phyloP scores from a whole-genome alignment of 2,888 invertebrate genomes.

The Andrena fulva region DNA sequence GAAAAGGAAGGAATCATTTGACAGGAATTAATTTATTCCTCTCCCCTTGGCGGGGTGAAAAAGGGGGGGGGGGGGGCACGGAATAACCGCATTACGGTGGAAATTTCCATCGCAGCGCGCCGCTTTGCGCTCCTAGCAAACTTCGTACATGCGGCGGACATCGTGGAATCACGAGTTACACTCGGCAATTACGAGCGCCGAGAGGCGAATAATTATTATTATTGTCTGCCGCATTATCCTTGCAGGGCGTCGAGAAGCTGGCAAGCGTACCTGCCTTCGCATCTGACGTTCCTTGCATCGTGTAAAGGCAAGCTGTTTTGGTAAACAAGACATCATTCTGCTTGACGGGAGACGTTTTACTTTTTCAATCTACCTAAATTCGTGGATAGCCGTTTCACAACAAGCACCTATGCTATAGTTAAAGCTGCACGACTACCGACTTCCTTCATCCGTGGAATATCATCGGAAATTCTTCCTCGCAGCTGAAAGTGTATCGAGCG shows the following conservation, averaged over 20 bases:
- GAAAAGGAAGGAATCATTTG: neutral
- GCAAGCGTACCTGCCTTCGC: slow-evolving; percentile 20
- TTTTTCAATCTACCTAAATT: neutral
- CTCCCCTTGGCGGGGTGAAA: slow-evolving; percentile 1
- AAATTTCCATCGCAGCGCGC: slow-evolving; percentile 57
- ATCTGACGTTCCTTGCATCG: neutral
- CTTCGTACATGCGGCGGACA: slow-evolving; percentile 67
- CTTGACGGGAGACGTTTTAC: neutral
- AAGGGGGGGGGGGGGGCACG: neutral
- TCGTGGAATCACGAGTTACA: slow-evolving; percentile 64
- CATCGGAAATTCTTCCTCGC: neutral
- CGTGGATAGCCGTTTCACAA: no score
- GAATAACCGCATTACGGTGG: slow-evolving; percentile 52
- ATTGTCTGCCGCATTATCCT: slow-evolving; percentile 66
- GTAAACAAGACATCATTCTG: neutral
- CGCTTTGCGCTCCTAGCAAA: slow-evolving; percentile 28
- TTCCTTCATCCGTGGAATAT: neutral
- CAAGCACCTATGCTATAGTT: no score
- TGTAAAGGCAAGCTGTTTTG: slow-evolving; percentile 25
- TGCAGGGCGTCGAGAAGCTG: slow-evolving; percentile 33
- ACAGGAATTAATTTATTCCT: slow-evolving; percentile 41
- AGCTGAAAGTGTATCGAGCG: neutral
- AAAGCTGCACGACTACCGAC: no score
- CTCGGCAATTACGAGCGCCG: slow-evolving; percentile 67
- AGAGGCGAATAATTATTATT: slow-evolving; percentile 69